phyloP scores from a whole-genome alignment of 92 coral and sea anemone genomes.

The Parazoanthus darwini region DNA sequence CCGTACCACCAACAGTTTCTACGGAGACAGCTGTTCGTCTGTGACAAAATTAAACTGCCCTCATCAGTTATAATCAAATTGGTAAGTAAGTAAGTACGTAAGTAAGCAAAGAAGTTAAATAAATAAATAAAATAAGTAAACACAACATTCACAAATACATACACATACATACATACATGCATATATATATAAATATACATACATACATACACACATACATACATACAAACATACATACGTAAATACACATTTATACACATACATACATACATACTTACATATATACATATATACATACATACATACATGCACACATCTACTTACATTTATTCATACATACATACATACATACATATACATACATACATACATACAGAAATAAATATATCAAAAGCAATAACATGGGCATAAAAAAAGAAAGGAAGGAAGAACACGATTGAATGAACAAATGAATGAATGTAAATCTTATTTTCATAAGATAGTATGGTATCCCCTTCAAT shows the following conservation, averaged over 20 bases:
- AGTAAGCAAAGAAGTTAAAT: not conserved
- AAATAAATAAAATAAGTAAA: not conserved
- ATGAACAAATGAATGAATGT: not conserved
- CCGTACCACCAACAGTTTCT: conserved; percentile 22
- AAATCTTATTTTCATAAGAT: too few species aligned
- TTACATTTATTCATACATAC: too few species aligned
- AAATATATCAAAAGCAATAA: not conserved
- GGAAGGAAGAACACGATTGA: not conserved
- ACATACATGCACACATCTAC: not conserved
- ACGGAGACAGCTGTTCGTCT: conserved; percentile 11
- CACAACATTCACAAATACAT: too few species aligned
- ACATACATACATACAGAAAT: not conserved
- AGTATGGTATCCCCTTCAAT: too few species aligned
- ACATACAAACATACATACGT: too few species aligned
- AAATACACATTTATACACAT: too few species aligned
- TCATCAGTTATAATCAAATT: not conserved
- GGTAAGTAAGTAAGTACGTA: not conserved
- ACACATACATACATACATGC: too few species aligned
- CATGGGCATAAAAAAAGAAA: not conserved
- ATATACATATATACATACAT: too few species aligned
- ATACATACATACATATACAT: too few species aligned
- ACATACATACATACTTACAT: too few species aligned
- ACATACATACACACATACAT: too few species aligned
- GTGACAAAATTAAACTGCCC: not conserved
- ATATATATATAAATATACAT: too few species aligned